phyloP scores from a whole-genome alignment of 2,113 vertebrate genomes.

The Hydrolagus affinis region DNA sequence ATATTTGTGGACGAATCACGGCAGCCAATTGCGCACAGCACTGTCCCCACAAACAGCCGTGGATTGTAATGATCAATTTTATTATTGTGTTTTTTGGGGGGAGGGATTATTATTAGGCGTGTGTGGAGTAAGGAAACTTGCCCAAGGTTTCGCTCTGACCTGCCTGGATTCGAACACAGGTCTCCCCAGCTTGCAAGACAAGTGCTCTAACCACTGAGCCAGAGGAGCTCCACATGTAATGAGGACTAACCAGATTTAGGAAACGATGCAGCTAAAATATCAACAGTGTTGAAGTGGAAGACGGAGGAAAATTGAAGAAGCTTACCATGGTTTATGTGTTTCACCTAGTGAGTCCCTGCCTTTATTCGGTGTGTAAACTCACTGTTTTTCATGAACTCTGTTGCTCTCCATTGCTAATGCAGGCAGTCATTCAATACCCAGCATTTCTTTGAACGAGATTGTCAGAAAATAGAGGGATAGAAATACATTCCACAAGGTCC shows the following conservation, averaged over 20 bases:
- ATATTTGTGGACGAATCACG: too few species aligned
- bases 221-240: too few species aligned
- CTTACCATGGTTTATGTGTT: background rate
- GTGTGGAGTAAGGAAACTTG: too few species aligned
- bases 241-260: background rate
- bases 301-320: background rate
- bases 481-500: background rate
- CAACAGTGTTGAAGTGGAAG: background rate
- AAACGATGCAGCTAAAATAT: background rate
- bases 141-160: too few species aligned
- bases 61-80: too few species aligned
- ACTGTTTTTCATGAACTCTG: background rate
- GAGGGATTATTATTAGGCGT: too few species aligned
- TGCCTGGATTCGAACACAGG: too few species aligned
- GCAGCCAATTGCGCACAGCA: too few species aligned
- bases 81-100: too few species aligned
- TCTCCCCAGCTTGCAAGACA: too few species aligned
- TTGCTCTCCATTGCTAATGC: background rate
- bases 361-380: background rate
- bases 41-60: too few species aligned
- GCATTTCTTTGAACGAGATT: background rate
- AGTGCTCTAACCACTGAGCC: too few species aligned
- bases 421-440: background rate
- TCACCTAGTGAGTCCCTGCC: background rate
- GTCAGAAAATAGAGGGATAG: background rate